Conservation (phyloP, 1,140 invertebrate genomes). For the Drosophila rufa region DNA sequence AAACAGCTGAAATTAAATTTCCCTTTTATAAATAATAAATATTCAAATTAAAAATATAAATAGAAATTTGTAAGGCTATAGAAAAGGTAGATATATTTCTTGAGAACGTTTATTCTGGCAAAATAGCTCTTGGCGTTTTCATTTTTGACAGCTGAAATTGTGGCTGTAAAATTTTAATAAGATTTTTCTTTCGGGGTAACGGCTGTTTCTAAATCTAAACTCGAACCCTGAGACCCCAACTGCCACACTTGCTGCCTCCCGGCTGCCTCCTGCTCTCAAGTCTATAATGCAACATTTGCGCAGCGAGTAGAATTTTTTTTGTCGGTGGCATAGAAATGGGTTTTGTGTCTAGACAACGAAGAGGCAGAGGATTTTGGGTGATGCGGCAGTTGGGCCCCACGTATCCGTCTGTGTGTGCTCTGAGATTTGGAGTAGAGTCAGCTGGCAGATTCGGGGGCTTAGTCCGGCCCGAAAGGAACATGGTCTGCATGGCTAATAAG, state of each 20-base stretch:
- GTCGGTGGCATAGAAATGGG: conserved; percentile 33
- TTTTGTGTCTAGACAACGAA: conserved; percentile 43
- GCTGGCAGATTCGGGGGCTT: conserved; percentile 29
- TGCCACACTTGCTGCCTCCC: conserved; percentile 26
- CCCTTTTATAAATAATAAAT: neutral
- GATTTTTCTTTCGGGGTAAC: conserved; percentile 35
- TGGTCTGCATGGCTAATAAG: conserved; percentile 76
- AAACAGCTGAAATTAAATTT: too few relatives aligned
- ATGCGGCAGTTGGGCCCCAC: conserved; percentile 45
- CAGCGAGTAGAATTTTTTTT: conserved; percentile 30
- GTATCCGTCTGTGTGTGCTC: conserved; percentile 42
- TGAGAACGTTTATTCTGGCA: neutral
- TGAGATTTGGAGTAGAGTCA: conserved; percentile 62
- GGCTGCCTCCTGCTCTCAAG: neutral
- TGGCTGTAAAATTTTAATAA: conserved; percentile 55
- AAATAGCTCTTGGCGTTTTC: neutral
- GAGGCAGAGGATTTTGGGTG: conserved; percentile 9
- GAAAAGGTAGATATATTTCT: neutral
- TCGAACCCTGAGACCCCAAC: neutral
- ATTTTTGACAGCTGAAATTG: conserved; percentile 18
- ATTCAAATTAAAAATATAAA: neutral
- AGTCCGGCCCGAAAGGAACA: conserved; percentile 53
- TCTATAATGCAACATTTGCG: conserved; percentile 53
- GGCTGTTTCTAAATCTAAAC: conserved; percentile 39
- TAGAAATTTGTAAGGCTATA: neutral